Percentiles rank a stretch among this genome's conserved stretches.
Evolutionary conservation across 1,140 invertebrate species (phyloP).

Genomic region (Drosophila willistoni): DNA sequence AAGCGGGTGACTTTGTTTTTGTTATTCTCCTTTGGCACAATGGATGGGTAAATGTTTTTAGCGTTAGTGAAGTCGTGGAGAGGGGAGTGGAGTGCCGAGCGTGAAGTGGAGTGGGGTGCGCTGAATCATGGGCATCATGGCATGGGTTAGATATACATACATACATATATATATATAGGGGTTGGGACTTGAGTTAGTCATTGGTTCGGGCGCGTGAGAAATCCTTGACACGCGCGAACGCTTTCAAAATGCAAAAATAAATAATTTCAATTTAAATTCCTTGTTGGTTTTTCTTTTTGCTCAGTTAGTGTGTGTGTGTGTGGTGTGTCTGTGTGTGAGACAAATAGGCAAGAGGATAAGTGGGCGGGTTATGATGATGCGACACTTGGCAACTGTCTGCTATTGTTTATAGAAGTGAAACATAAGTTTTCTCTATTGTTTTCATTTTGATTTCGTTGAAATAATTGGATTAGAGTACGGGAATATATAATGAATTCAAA

Average conservation of each 20-base stretch:
- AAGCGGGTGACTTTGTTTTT: conserved; percentile 49
- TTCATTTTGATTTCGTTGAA: conserved; percentile 48
- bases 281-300: conserved; percentile 53
- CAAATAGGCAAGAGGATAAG: neutral
- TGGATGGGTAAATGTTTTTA: conserved; percentile 4
- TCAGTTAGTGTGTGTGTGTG: conserved; percentile 24
- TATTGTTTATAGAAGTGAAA: conserved; percentile 58
- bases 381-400: conserved; percentile 48
- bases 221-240: conserved; percentile 77
- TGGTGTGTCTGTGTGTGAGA: conserved; percentile 7
- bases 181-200: conserved; percentile 34
- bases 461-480: conserved; percentile 6
- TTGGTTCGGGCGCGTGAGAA: conserved; percentile 63
- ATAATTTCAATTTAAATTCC: conserved; percentile 82
- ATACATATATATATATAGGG: neutral
- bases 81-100: too few species aligned
- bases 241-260: conserved; percentile 81
- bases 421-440: conserved; percentile 70
- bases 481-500: neutral
- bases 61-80: too few species aligned
- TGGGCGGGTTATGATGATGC: conserved; percentile 2
- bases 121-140: neutral
- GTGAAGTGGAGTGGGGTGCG: conserved; percentile 1
- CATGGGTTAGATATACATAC: neutral
- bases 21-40: conserved; percentile 36